phyloP scores from a whole-genome alignment of 2,113 vertebrate species.

The Vireo altiloquus region DNA sequence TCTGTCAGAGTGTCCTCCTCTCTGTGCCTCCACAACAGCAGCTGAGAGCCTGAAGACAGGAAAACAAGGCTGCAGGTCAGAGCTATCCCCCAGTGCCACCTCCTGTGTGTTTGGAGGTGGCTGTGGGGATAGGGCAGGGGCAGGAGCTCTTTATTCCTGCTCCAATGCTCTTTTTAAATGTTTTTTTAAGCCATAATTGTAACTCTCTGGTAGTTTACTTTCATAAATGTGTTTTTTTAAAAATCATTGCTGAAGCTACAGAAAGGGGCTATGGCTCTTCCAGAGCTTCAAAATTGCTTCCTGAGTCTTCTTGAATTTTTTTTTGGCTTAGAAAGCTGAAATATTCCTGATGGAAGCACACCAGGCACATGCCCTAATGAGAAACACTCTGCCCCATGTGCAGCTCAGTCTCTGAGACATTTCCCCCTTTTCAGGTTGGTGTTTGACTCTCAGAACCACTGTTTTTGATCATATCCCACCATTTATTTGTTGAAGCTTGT shows the following conservation, averaged over 20 bases:
- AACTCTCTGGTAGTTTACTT: not conserved
- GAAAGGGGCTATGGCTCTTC: not conserved
- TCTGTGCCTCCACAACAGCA: not conserved
- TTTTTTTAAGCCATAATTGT: not conserved
- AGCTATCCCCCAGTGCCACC: not conserved
- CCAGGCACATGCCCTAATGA: not conserved
- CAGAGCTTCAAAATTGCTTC: conserved; percentile 38
- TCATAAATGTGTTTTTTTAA: not conserved
- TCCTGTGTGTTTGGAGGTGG: not conserved
- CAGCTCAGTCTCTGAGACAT: not conserved
- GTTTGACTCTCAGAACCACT: conserved; percentile 64
- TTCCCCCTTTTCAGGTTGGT: conserved; percentile 59
- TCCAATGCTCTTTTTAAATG: not conserved
- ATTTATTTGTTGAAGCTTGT: conserved; percentile 67
- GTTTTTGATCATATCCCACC: conserved; percentile 67
- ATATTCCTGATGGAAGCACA: not conserved
- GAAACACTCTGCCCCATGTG: conserved; percentile 23
- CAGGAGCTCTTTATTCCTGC: not conserved
- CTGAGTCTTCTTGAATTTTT: not conserved
- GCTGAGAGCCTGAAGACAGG: not conserved
- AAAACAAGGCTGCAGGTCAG: not conserved
- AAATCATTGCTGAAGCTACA: not conserved
- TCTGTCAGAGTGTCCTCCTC: not conserved
- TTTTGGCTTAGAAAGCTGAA: conserved; percentile 20
- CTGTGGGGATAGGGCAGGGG: not conserved